Percentiles rank a stretch among this genome's conserved stretches.
phyloP scores from a whole-genome alignment of 37 sponge, comb jelly and placozoan species.

The Cliona cf. orientalis region DNA sequence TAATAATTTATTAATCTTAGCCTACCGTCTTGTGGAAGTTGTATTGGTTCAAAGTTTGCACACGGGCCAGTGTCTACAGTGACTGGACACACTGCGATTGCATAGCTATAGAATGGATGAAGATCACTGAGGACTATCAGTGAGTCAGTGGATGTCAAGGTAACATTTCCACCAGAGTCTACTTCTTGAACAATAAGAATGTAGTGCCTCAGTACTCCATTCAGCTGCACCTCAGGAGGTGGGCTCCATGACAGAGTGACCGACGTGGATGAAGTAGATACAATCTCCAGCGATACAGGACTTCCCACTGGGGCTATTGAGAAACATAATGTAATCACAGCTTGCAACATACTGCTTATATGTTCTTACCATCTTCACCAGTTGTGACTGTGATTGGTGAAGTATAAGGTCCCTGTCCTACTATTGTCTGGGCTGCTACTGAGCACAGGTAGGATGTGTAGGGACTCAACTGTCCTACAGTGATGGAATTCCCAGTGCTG shows the following conservation, averaged over 20 bases:
- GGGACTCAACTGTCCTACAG: constrained; percentile 1
- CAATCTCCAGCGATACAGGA: neutral
- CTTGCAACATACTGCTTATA: too few relatives aligned
- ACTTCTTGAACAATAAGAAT: neutral
- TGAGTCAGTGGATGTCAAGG: neutral
- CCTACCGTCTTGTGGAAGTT: constrained; percentile 27
- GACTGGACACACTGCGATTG: neutral
- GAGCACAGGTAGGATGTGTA: constrained; percentile 19
- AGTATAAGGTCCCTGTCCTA: constrained; percentile 13
- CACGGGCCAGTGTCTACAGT: constrained; percentile 18
- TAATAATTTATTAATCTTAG: neutral
- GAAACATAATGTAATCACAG: too few relatives aligned
- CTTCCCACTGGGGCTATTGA: constrained; percentile 23
- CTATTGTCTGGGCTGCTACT: constrained; percentile 25
- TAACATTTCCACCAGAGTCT: constrained; percentile 9
- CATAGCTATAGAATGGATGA: constrained; percentile 22
- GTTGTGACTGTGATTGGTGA: neutral
- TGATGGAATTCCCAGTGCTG: neutral
- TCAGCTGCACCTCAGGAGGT: constrained; percentile 8
- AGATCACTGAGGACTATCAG: too few relatives aligned
- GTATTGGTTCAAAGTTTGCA: neutral
- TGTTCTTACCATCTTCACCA: constrained; percentile 35
- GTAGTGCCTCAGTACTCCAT: constrained; percentile 46
- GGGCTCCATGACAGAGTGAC: constrained; percentile 31
- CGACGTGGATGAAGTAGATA: neutral